phyloP scores from a whole-genome alignment of 2,888 invertebrate species.

The Troglohyphantes excavatus region DNA sequence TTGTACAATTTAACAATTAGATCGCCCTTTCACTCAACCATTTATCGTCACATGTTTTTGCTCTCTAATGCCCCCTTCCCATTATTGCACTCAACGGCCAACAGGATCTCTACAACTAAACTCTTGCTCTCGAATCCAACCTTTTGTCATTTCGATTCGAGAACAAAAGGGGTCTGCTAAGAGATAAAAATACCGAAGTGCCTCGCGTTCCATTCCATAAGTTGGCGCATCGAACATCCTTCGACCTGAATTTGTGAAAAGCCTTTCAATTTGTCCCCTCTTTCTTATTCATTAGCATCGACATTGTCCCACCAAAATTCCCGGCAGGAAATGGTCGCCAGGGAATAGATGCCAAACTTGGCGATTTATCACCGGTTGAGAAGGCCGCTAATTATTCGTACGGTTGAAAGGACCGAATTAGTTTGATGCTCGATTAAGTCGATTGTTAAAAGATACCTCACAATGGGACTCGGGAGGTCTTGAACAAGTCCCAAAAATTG shows the following conservation, averaged over 20 bases:
- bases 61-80: not conserved
- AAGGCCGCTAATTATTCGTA: not conserved
- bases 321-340: not conserved
- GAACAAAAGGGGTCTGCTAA: slow-evolving; percentile 38
- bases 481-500: no score
- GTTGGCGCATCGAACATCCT: slow-evolving; percentile 7
- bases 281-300: slow-evolving; percentile 49
- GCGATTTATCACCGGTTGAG: not conserved
- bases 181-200: slow-evolving; percentile 15
- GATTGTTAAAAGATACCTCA: no score
- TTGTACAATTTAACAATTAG: no score
- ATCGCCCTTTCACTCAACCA: no score
- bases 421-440: no score
- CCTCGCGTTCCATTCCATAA: slow-evolving; percentile 14
- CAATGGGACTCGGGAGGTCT: no score
- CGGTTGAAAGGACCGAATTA: not conserved
- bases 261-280: slow-evolving; percentile 19
- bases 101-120: slow-evolving; percentile 12
- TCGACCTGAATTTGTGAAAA: slow-evolving; percentile 1
- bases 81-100: slow-evolving; percentile 8
- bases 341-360: slow-evolving; percentile 11
- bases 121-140: not conserved
- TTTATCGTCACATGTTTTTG: not conserved
- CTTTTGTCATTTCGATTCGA: slow-evolving; percentile 32
- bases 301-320: slow-evolving; percentile 41